Percentiles rank a stretch among this genome's conserved stretches.
Evolutionary conservation across 2,888 invertebrate species (phyloP).

Genomic region (Trichogramma evanescens): DNA sequence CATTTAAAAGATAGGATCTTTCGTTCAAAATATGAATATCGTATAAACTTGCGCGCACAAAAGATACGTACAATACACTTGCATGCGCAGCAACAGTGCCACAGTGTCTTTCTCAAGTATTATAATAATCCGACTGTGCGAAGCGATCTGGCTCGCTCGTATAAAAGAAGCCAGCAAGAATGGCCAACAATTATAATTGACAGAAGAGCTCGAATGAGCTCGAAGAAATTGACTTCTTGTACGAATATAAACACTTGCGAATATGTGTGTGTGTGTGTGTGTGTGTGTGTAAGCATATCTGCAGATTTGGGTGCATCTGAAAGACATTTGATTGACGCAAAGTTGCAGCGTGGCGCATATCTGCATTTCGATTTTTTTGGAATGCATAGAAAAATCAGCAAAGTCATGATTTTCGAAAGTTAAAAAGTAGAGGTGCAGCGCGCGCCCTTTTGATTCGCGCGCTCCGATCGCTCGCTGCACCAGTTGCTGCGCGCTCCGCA

Average conservation of each 20-base stretch:
- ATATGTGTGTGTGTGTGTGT: neutral
- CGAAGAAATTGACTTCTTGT: conserved; percentile 11
- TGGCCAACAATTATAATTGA: conserved; percentile 19
- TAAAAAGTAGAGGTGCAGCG: conserved; percentile 38
- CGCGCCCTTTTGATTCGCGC: conserved; percentile 2
- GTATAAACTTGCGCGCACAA: conserved; percentile 27
- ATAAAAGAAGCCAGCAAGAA: conserved; percentile 2
- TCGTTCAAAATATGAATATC: conserved; percentile 47
- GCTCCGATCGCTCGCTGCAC: neutral
- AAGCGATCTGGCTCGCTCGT: too few species aligned
- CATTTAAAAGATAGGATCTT: conserved; percentile 47
- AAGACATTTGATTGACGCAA: conserved; percentile 11
- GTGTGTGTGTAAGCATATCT: neutral
- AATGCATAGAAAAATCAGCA: conserved; percentile 47
- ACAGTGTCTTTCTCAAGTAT: neutral
- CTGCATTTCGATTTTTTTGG: conserved; percentile 11
- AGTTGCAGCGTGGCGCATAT: too few species aligned
- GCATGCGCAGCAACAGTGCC: neutral
- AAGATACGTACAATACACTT: neutral
- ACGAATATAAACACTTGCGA: neutral
- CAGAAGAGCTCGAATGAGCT: conserved; percentile 5
- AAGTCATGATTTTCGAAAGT: conserved; percentile 49
- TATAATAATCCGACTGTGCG: too few species aligned
- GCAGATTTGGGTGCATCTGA: too few species aligned
- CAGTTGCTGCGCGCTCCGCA: too few species aligned